Evolutionary conservation across 2,888 invertebrate genomes (phyloP).

Genomic region (Ochropleura plecta): DNA sequence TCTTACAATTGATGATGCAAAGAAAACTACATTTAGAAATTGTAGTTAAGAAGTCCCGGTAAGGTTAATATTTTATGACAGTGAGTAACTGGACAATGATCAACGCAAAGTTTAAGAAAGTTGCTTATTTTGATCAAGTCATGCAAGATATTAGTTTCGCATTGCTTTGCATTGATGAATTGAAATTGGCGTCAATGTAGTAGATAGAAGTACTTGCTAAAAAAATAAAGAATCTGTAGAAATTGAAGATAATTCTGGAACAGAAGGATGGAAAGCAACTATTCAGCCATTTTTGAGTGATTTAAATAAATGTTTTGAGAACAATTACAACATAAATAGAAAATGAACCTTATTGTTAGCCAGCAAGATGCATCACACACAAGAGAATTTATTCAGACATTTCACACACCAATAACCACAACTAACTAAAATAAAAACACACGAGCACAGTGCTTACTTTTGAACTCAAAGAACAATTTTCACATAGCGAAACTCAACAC

Average conservation of each 20-base stretch:
- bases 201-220: too few species aligned
- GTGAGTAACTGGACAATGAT: not conserved
- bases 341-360: conserved; percentile 23
- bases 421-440: conserved; percentile 3
- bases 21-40: too few species aligned
- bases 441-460: conserved; percentile 58
- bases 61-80: too few species aligned
- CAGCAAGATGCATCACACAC: not conserved
- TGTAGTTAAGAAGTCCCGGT: too few species aligned
- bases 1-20: too few species aligned
- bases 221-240: too few species aligned
- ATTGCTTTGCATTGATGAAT: conserved; percentile 21
- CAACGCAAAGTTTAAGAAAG: conserved; percentile 38
- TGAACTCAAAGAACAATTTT: conserved; percentile 44
- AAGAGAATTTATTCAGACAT: not conserved
- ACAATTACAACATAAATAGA: not conserved
- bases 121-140: conserved; percentile 32
- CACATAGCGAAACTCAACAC: conserved; percentile 57
- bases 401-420: conserved; percentile 38
- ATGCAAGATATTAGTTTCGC: conserved; percentile 44
- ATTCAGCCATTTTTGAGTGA: not conserved
- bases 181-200: not conserved
- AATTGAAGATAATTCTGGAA: not conserved
- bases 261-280: not conserved
- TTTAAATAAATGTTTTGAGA: not conserved